These are phyloP conservation scores for Hypocryptadius cinnamomeus DNA, from an alignment of 2,113 vertebrate genomes.

Conservation along the genomic window DNA sequence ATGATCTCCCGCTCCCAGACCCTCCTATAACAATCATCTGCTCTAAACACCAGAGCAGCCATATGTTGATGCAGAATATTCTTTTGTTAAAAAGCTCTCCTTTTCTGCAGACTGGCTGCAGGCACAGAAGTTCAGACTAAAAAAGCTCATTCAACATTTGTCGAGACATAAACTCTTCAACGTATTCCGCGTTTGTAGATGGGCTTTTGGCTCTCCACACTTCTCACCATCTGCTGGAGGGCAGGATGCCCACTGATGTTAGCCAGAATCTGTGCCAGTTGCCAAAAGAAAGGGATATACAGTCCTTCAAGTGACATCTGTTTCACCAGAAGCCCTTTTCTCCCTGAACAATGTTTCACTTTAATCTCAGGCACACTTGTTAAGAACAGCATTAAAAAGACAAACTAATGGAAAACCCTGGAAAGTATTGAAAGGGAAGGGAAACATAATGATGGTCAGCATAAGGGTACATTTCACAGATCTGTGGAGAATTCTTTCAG, in stretches of 20 bases:
- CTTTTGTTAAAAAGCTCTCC: not conserved
- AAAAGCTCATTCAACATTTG: not conserved
- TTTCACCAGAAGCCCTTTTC: not conserved
- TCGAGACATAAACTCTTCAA: not conserved
- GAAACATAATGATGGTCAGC: not conserved
- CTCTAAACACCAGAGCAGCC: not conserved
- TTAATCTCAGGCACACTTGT: not conserved
- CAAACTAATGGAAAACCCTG: not conserved
- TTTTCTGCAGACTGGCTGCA: not conserved
- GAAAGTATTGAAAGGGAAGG: not conserved
- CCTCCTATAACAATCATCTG: not conserved
- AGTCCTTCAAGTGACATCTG: constrained; percentile 25
- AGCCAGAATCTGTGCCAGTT: not conserved
- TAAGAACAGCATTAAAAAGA: not conserved
- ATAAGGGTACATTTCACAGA: not conserved
- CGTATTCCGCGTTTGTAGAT: not conserved
- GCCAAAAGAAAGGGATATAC: constrained; percentile 9
- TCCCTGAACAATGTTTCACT: constrained; percentile 4
- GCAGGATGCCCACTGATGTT: constrained; percentile 18
- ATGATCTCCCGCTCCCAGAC: not conserved
- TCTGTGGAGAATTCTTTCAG: not conserved
- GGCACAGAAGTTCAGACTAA: constrained; percentile 9
- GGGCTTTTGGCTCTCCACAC: not conserved
- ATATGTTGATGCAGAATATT: constrained; percentile 17
- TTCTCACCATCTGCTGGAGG: constrained; percentile 42